A percentile compares a stretch with the other conserved stretches of the same genome.
Conservation (phyloP, 1,140 invertebrate species). For the Phortica variegata region DNA sequence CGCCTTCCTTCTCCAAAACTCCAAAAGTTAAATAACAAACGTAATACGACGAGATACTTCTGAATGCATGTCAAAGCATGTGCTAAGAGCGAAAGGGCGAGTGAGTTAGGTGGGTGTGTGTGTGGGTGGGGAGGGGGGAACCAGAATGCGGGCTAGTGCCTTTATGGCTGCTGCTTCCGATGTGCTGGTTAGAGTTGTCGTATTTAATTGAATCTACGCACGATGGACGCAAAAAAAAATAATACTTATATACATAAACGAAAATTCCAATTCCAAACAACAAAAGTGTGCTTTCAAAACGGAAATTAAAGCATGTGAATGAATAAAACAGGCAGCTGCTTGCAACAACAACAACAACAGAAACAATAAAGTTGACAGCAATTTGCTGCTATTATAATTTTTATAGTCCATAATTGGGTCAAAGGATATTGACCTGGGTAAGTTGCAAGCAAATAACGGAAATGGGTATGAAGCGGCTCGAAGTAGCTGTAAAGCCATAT, state of each 20-base stretch:
- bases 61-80: too few species aligned
- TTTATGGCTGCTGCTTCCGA: slow-evolving; percentile 11
- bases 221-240: too few species aligned
- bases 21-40: too few species aligned
- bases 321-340: slow-evolving; percentile 21
- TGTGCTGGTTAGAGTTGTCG: background rate
- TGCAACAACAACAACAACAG: slow-evolving; percentile 20
- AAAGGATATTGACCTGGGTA: slow-evolving; percentile 49
- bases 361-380: slow-evolving; percentile 17
- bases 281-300: slow-evolving; percentile 21
- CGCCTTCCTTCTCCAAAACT: too few species aligned
- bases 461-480: too few species aligned
- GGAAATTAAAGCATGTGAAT: slow-evolving; percentile 42
- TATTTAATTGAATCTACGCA: too few species aligned
- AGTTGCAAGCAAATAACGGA: too few species aligned
- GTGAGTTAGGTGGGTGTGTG: slow-evolving; percentile 23
- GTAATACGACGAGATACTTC: too few species aligned
- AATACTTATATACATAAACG: background rate
- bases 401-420: slow-evolving; percentile 47
- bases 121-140: background rate
- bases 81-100: too few species aligned
- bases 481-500: too few species aligned
- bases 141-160: background rate
- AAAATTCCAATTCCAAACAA: slow-evolving; percentile 30
- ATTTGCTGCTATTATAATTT: slow-evolving; percentile 32